These are phyloP conservation scores for Cheilosia urbana DNA, from an alignment of 2,888 invertebrate genomes.

Conservation along the genomic window DNA sequence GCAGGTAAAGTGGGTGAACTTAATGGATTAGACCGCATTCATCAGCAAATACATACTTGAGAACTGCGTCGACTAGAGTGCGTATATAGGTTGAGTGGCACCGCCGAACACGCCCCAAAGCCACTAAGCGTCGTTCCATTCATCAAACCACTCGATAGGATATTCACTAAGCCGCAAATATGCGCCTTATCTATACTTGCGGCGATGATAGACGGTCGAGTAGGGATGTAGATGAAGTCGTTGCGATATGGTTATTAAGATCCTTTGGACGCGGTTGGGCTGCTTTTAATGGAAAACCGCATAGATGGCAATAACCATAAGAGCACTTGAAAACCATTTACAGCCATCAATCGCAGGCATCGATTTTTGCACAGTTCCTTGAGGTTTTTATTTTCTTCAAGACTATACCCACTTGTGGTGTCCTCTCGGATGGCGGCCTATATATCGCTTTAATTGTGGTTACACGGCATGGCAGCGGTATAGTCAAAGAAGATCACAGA, in stretches of 20 bases:
- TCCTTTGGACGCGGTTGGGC: constrained; percentile 24
- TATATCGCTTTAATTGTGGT: constrained; percentile 60
- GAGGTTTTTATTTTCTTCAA: constrained; percentile 36
- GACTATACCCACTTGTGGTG: constrained; percentile 6
- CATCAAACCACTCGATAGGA: constrained; percentile 33
- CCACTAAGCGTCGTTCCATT: constrained; percentile 50
- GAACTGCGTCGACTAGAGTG: not conserved
- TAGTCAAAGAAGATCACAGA: constrained; percentile 59
- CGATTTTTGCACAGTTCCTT: constrained; percentile 66
- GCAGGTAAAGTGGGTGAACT: not conserved
- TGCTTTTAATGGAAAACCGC: constrained; percentile 56
- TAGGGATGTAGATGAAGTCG: not conserved
- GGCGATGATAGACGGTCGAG: not conserved
- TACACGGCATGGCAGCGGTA: constrained; percentile 15
- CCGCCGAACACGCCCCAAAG: constrained; percentile 26
- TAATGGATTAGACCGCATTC: not conserved
- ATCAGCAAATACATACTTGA: constrained; percentile 14
- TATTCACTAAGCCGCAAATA: constrained; percentile 30
- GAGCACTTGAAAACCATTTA: constrained; percentile 69
- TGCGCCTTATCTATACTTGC: constrained; percentile 11
- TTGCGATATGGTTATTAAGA: constrained; percentile 43
- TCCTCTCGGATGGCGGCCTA: constrained; percentile 41
- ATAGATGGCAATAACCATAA: constrained; percentile 68
- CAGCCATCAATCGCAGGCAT: constrained; percentile 63
- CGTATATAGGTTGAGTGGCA: not conserved